Evolutionary conservation across 2,113 vertebrate species (phyloP), one percentile per base, ranked within the genome.

Genomic region (Ageneiosus marmoratus): DNA sequence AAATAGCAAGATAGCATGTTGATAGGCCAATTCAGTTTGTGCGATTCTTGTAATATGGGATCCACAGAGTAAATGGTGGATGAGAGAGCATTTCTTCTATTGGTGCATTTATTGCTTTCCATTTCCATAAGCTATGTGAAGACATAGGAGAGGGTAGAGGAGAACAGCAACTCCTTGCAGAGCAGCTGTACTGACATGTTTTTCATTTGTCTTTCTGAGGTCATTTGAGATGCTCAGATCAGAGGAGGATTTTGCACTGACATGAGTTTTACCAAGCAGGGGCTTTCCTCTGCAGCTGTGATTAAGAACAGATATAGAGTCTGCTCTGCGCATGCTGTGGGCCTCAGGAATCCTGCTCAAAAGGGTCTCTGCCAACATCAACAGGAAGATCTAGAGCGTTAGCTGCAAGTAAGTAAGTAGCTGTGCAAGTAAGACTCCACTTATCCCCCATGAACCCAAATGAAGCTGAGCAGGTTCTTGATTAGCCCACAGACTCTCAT

Each of bases 381-480:
- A 82, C 86, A 84, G 79, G 65, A 50, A 63, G 46, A 81, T 79
- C 34, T 77, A 16, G 44, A 70, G 77, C 44, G 79, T 48, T 56
- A 60, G 79, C 72, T 44, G 58, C 79, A 77, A 75, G 63, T 67
- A 37, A 67, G 63, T 67, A 67, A 67, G 32, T 67, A 37, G 32
- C 62, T 77, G 82, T 77, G 50, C 20, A 55, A 60, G 80, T 77
- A 76, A 84, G 69, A 56, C 44, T 83, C 60, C 77, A 80, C 81
- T 82, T 79, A 83, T 84, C 73, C 76, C 34, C 76, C 82, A 11
- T 69, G 84, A 80, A 85, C 76, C 27, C 62, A 80, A 87, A 84
- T 77, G 37, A 82, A 87, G 75, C 76, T 29, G 46, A 81, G 70
- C 82, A 65, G 82, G 46, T 70, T 84, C 83, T 87, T 89, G 88